A percentile compares a stretch with the other conserved stretches of the same genome.
phyloP scores from a whole-genome alignment of 53 echinoderm and acorn worm genomes.

The Temnopleurus reevesii region DNA sequence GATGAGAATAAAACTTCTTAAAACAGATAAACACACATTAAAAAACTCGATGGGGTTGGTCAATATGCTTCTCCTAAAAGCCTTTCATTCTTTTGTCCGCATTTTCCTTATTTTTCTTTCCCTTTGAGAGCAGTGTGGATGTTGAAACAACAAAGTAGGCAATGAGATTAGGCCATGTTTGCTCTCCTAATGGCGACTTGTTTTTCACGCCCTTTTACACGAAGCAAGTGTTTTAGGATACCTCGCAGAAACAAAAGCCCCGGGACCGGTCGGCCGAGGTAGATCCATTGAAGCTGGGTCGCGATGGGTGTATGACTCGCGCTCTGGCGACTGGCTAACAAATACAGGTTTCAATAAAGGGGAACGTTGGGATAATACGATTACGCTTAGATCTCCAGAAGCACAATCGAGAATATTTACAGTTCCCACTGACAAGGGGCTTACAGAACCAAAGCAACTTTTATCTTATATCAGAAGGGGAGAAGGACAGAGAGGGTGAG shows the following conservation, averaged over 20 bases:
- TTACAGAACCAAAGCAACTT: background rate
- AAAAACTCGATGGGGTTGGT: constrained; percentile 14
- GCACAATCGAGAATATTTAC: constrained; percentile 37
- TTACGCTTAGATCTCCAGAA: background rate
- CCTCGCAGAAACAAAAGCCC: constrained; percentile 36
- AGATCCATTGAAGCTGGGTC: background rate
- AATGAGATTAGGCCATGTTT: constrained; percentile 33
- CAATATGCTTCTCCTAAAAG: constrained; percentile 40
- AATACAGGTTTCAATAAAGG: constrained; percentile 42
- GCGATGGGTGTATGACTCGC: background rate
- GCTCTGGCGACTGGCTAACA: constrained; percentile 45
- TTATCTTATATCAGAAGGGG: background rate
- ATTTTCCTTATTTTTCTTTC: constrained; percentile 14
- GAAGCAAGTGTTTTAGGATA: constrained; percentile 22
- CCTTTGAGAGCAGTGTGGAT: background rate
- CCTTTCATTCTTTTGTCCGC: background rate
- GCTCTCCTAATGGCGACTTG: constrained; percentile 49
- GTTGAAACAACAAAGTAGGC: constrained; percentile 36
- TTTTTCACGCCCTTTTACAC: constrained; percentile 58
- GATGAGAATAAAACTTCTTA: background rate
- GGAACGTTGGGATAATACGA: constrained; percentile 51
- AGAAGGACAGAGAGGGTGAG: background rate
- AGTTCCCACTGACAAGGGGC: constrained; percentile 36
- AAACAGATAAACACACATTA: constrained; percentile 60
- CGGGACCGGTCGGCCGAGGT: background rate